These are phyloP conservation scores for Probosciger aterrimus DNA, from an alignment of 2,113 vertebrate species.

Conservation along the genomic window DNA sequence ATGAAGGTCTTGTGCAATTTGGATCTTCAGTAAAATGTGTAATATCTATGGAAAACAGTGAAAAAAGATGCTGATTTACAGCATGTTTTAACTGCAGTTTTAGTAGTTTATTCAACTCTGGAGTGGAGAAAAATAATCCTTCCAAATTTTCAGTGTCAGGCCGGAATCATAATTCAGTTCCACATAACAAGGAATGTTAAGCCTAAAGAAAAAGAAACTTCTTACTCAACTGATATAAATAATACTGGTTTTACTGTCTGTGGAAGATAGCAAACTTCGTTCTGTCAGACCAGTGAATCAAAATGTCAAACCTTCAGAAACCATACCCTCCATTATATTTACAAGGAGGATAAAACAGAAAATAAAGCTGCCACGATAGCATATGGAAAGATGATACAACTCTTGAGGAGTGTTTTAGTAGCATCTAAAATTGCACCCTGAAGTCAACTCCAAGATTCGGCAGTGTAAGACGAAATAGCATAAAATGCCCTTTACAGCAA, in stretches of 20 bases:
- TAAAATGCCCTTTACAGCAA: not conserved
- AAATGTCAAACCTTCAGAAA: not conserved
- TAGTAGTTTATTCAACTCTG: not conserved
- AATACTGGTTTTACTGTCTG: not conserved
- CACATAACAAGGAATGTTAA: not conserved
- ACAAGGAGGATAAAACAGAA: not conserved
- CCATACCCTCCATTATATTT: not conserved
- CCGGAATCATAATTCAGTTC: not conserved
- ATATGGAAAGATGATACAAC: not conserved
- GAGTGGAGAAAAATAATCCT: not conserved
- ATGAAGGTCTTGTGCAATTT: not conserved
- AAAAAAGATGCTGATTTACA: not conserved
- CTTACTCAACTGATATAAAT: not conserved
- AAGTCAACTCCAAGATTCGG: constrained; percentile 2
- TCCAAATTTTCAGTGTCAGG: not conserved
- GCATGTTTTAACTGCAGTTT: not conserved
- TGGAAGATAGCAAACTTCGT: not conserved
- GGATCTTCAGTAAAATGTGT: not conserved
- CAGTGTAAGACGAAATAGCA: not conserved
- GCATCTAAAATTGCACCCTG: constrained; percentile 1
- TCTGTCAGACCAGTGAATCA: not conserved
- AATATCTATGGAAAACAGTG: not conserved
- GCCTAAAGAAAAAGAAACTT: not conserved
- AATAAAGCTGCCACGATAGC: not conserved
- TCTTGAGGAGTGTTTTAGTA: not conserved